Conservation (phyloP, 2,113 vertebrate species). For the Reinhardtius hippoglossoides region DNA sequence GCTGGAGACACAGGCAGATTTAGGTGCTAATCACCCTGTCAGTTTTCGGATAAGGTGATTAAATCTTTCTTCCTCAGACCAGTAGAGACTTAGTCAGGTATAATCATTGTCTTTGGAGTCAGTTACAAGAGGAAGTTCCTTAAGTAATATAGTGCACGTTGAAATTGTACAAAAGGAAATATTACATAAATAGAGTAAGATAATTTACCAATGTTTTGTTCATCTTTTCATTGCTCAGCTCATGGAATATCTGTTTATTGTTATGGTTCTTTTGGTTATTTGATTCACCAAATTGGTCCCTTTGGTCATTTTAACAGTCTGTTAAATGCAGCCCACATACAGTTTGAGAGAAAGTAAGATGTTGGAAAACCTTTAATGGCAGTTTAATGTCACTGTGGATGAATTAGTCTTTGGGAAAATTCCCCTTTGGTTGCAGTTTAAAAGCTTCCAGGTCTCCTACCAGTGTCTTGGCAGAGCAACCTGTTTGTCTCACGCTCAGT, state of each 20-base stretch:
- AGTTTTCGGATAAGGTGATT: slow-evolving; percentile 42
- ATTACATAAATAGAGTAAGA: no score
- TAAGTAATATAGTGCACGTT: not conserved
- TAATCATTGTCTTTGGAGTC: not conserved
- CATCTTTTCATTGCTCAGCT: not conserved
- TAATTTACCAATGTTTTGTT: not conserved
- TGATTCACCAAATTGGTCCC: slow-evolving; percentile 38
- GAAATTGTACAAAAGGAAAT: no score
- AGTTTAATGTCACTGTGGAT: slow-evolving; percentile 61
- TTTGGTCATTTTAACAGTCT: slow-evolving; percentile 51
- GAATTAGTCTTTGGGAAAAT: slow-evolving; percentile 62
- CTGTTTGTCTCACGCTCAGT: slow-evolving; percentile 61
- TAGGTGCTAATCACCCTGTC: slow-evolving; percentile 48
- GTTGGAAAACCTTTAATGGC: slow-evolving; percentile 52
- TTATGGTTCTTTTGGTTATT: slow-evolving; percentile 29
- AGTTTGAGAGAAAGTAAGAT: slow-evolving; percentile 47
- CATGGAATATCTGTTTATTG: slow-evolving; percentile 7
- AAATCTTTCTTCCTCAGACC: slow-evolving; percentile 29
- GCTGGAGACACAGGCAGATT: slow-evolving; percentile 55
- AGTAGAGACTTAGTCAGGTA: slow-evolving; percentile 13
- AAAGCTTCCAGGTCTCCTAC: slow-evolving; percentile 61
- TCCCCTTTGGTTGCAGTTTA: slow-evolving; percentile 71
- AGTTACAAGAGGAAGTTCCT: not conserved
- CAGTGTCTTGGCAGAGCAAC: slow-evolving; percentile 58
- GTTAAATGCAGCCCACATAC: slow-evolving; percentile 32